Conservation (phyloP, 2,888 invertebrate species). For the Pseudococcus viburni region DNA sequence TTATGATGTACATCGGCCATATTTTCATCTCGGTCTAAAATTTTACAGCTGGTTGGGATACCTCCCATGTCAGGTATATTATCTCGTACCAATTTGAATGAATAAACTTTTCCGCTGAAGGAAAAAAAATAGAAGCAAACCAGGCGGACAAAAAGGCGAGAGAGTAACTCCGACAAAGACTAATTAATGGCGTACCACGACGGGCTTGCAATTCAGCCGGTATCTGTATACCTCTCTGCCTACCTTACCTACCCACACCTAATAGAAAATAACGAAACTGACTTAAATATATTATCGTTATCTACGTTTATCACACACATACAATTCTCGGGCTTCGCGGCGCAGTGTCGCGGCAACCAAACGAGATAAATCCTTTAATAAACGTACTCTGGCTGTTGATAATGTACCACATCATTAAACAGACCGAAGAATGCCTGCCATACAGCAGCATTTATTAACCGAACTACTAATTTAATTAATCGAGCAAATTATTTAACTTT, state of each 20-base stretch:
- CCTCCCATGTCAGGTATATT: too few species aligned
- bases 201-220: neutral
- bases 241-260: neutral
- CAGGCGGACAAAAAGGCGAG: neutral
- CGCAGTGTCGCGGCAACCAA: neutral
- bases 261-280: slow-evolving; percentile 29
- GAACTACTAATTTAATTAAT: slow-evolving; percentile 61
- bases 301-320: slow-evolving; percentile 49
- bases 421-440: slow-evolving; percentile 61
- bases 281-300: slow-evolving; percentile 53
- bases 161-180: slow-evolving; percentile 29
- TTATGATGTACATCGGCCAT: too few species aligned
- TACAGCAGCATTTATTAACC: slow-evolving; percentile 57
- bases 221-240: neutral
- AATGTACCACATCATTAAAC: slow-evolving; percentile 62
- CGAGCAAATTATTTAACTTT: slow-evolving; percentile 58
- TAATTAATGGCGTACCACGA: slow-evolving; percentile 24
- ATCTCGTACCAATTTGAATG: neutral
- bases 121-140: neutral
- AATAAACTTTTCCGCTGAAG: neutral
- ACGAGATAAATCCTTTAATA: slow-evolving; percentile 62
- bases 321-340: neutral
- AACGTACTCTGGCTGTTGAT: slow-evolving; percentile 58
- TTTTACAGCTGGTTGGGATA: too few species aligned
- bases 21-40: too few species aligned